Conservation (phyloP, 2,113 vertebrate genomes). For the Pyxicephalus adspersus region DNA sequence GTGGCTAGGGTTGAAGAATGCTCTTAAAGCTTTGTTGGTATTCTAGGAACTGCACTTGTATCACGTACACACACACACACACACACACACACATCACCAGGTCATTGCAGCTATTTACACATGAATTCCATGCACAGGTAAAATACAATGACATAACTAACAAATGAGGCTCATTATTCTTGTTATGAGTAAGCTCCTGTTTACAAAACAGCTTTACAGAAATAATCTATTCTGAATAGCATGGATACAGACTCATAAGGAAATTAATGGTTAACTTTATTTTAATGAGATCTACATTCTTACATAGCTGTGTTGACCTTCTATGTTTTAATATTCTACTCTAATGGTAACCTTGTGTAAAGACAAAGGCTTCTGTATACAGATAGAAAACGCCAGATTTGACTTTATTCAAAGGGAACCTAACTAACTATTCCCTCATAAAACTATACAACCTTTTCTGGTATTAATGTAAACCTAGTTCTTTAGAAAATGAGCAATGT, state of each 20-base stretch:
- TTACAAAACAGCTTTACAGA: conserved; percentile 11
- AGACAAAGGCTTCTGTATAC: no score
- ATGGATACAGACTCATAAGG: neutral
- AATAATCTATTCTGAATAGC: neutral
- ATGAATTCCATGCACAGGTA: conserved; percentile 21
- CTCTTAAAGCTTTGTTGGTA: conserved; percentile 27
- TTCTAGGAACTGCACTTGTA: neutral
- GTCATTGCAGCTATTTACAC: neutral
- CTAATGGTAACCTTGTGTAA: no score
- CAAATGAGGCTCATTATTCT: neutral
- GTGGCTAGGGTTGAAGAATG: conserved; percentile 18
- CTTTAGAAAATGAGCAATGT: no score
- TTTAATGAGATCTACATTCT: neutral
- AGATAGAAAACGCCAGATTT: no score
- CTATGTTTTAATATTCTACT: no score
- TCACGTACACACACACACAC: conserved; percentile 32
- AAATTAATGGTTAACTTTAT: neutral
- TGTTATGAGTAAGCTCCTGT: neutral
- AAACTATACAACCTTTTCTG: no score
- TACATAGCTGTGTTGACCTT: neutral
- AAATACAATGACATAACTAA: conserved; percentile 21
- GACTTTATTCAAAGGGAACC: no score
- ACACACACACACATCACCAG: conserved; percentile 16
- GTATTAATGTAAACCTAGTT: no score
- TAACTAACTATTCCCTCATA: no score